phyloP scores from a whole-genome alignment of 2,888 invertebrate genomes.

The Cataglyphis altisquamis region DNA sequence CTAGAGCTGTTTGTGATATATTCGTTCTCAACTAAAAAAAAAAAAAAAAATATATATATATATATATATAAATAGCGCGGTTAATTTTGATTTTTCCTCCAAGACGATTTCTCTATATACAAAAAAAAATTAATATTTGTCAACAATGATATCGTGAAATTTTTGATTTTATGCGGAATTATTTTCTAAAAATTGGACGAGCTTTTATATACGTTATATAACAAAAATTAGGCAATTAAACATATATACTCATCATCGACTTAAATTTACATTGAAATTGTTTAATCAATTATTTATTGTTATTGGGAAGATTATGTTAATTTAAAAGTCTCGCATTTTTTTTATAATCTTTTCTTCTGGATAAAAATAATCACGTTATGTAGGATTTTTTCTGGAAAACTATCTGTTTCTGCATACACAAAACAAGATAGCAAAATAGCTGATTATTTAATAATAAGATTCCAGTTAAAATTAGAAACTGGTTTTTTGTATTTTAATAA shows the following conservation, averaged over 20 bases:
- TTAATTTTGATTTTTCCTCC: background rate
- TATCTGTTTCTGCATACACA: too few relatives aligned
- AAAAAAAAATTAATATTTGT: background rate
- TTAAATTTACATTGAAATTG: constrained; percentile 3
- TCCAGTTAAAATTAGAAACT: background rate
- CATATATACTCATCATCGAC: background rate
- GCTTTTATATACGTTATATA: background rate
- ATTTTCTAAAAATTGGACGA: constrained; percentile 3
- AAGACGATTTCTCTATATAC: background rate
- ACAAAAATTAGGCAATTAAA: background rate
- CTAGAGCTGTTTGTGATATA: background rate
- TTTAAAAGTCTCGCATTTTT: background rate
- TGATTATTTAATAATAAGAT: background rate
- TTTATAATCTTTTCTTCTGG: background rate
- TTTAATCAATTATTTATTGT: background rate
- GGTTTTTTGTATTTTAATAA: background rate
- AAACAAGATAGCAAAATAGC: background rate
- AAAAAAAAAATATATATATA: background rate
- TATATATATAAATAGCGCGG: background rate
- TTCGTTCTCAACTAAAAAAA: background rate
- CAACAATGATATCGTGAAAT: background rate
- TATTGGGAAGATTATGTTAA: background rate
- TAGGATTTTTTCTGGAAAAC: background rate
- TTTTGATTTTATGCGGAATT: constrained; percentile 15
- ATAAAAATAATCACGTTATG: background rate